Conservation (phyloP, 2,888 invertebrate species). For the Trypoxylon attenuatum region DNA sequence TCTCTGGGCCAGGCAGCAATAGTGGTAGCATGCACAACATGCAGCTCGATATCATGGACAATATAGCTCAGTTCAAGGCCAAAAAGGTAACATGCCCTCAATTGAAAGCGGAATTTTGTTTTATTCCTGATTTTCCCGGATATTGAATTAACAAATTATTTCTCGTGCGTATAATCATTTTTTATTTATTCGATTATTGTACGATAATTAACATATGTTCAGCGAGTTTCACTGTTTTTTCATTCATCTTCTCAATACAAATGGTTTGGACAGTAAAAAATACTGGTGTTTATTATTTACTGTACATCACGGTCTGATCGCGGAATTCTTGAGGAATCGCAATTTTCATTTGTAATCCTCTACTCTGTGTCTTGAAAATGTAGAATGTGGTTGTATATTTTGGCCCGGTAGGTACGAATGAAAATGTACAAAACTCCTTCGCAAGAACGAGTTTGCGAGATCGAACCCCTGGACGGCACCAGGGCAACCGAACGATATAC, state of each 20-base stretch:
- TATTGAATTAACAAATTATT: no score
- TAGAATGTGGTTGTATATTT: no score
- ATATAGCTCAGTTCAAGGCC: slow-evolving; percentile 82
- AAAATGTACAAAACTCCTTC: slow-evolving; percentile 90
- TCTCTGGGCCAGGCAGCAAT: slow-evolving; percentile 83
- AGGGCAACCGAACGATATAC: slow-evolving; percentile 74
- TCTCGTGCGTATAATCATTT: no score
- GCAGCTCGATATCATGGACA: slow-evolving; percentile 91
- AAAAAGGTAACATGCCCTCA: slow-evolving; percentile 81
- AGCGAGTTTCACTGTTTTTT: no score
- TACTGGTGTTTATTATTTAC: no score
- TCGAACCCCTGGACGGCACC: slow-evolving; percentile 85
- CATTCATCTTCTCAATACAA: no score
- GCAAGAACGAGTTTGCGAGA: slow-evolving; percentile 83
- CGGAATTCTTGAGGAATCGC: not conserved
- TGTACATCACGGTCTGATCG: no score
- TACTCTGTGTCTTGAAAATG: no score
- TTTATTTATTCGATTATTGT: not conserved
- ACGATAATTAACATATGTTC: no score
- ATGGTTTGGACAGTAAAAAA: no score
- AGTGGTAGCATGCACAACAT: slow-evolving; percentile 89
- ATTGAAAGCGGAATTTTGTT: not conserved
- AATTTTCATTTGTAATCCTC: no score
- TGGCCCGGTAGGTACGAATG: slow-evolving; percentile 85
- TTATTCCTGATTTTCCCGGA: no score